Evolutionary conservation across 2,113 vertebrate species (phyloP), one percentile per base, ranked within the genome.

Genomic region (Nannobrachium achirus): DNA sequence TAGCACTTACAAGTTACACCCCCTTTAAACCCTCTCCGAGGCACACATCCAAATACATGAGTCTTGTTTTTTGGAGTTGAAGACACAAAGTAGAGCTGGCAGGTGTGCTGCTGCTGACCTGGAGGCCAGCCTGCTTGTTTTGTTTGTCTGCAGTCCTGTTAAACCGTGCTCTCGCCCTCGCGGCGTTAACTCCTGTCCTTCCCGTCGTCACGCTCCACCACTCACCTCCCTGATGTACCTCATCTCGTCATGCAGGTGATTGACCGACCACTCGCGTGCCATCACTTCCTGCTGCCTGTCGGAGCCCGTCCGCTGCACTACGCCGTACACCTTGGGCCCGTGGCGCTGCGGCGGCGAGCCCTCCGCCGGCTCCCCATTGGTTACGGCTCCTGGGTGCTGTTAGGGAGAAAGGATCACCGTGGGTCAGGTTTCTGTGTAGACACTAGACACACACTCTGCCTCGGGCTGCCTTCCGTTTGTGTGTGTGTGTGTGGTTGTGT

Each of bases 181-280:
- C n/a, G n/a, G n/a, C n/a, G n/a, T n/a, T n/a, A n/a, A n/a, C n/a
- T n/a, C n/a, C n/a, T n/a, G 13, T n/a, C 6, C 19, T 50, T 11
- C 9, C 19, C 46, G 60, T 66, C 55, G 20, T 55, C 20, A 4
- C 20, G 4, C 20, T 25, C 25, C 56, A 92, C 80, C 38, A 62
- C 96, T 95, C 88, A 99, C 98, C 78, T 98, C 97, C 85, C 87
- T 94, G 89, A 99, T 98, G 89, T 99, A 99, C 76, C 84, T 96
- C 97, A 99, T 99, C 82, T 99, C 97, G 79, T 98, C 95, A 49
- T 93, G 96, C 81, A 99, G 90, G 84, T 98, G 96, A 87, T 71
- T 91, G 81, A 93, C 89, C n/a, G 96, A 94, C 95, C 95, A 98
- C 64, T 97, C 95, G 10, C 95, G 94, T 8, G 97, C 95, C 90